Evolutionary conservation across 2,797 vertebrate genomes (phyloP).

Genomic region (Anniella stebbinsi): DNA sequence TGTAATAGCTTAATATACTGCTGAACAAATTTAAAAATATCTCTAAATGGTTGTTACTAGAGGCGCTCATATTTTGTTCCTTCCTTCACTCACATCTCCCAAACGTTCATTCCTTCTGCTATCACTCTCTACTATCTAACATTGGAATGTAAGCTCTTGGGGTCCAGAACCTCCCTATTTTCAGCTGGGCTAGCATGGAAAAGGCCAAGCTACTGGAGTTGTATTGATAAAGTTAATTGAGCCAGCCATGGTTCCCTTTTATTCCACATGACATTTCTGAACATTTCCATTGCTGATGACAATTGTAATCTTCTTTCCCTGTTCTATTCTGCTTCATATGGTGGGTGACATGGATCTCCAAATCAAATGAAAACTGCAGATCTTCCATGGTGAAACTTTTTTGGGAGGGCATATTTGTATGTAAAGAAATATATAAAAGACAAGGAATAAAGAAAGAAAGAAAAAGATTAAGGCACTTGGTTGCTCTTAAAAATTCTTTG

Average conservation of each 20-base stretch:
- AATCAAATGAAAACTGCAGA: background rate
- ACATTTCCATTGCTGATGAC: background rate
- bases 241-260: background rate
- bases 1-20: too few species aligned
- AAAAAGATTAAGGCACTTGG: background rate
- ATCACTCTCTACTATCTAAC: too few species aligned
- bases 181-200: too few species aligned
- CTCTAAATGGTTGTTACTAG: background rate
- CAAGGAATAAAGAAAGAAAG: too few species aligned
- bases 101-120: background rate
- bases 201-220: too few species aligned
- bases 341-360: background rate
- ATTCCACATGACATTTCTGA: background rate
- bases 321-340: background rate
- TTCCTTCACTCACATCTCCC: background rate
- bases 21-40: too few species aligned
- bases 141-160: background rate
- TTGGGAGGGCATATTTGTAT: background rate
- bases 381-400: background rate
- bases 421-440: background rate
- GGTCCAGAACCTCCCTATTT: too few species aligned
- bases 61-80: background rate
- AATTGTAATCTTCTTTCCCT: background rate
- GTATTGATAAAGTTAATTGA: background rate
- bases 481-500: background rate